Conservation (phyloP, 2,888 invertebrate genomes). For the Drosophila subsilvestris region DNA sequence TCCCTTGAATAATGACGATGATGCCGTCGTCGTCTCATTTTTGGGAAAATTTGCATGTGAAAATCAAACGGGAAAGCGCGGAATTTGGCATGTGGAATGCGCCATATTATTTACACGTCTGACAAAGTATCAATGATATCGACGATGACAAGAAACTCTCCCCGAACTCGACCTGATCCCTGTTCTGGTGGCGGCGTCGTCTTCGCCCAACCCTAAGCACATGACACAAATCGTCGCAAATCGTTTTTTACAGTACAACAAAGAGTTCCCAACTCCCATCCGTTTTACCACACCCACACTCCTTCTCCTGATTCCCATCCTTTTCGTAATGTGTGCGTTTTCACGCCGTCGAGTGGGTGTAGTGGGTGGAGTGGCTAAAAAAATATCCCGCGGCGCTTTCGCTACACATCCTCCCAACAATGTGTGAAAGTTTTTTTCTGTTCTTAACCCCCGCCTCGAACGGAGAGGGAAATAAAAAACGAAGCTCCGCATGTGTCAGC, state of each 20-base stretch:
- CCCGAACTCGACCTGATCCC: conserved; percentile 15
- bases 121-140: conserved; percentile 79
- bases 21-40: conserved; percentile 48
- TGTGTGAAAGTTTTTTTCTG: conserved; percentile 81
- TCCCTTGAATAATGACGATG: conserved; percentile 78
- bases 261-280: conserved; percentile 28
- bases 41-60: conserved; percentile 73
- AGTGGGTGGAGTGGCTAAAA: conserved; percentile 41
- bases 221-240: conserved; percentile 80
- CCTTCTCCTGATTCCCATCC: conserved; percentile 7
- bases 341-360: conserved; percentile 55
- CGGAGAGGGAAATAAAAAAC: conserved; percentile 48
- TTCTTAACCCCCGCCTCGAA: conserved; percentile 38
- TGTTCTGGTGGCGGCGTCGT: conserved; percentile 30
- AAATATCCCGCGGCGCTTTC: conserved; percentile 77
- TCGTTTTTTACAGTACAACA: conserved; percentile 75
- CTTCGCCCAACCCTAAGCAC: conserved; percentile 58
- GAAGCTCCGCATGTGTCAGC: conserved; percentile 80
- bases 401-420: conserved; percentile 74
- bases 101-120: conserved; percentile 81
- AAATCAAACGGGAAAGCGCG: conserved; percentile 54
- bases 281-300: conserved; percentile 17
- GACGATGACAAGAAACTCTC: conserved; percentile 55
- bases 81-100: conserved; percentile 58
- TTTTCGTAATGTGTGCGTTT: conserved; percentile 67